Conservation (phyloP, 2,888 invertebrate genomes). For the Cephus rjabovi region DNA sequence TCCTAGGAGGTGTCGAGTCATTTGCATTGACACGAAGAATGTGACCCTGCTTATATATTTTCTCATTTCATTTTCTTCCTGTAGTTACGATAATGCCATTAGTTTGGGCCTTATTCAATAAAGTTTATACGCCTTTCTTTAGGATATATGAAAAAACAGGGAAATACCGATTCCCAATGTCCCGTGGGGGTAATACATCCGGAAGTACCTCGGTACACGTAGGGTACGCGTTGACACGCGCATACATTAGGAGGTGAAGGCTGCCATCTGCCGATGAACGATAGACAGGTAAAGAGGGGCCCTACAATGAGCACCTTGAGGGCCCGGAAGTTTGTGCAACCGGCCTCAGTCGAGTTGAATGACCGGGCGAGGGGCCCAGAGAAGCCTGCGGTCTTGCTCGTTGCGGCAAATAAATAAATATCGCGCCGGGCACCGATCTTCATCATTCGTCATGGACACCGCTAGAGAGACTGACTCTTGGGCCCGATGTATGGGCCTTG, state of each 20-base stretch:
- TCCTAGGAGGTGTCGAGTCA: constrained; percentile 39
- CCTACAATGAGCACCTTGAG: neutral
- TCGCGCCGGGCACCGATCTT: neutral
- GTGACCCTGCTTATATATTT: constrained; percentile 21
- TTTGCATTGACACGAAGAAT: constrained; percentile 48
- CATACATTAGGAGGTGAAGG: constrained; percentile 52
- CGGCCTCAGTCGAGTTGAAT: neutral
- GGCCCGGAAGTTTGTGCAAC: constrained; percentile 7
- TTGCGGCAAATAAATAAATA: constrained; percentile 6
- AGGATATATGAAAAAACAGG: neutral
- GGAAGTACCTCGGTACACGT: constrained; percentile 35
- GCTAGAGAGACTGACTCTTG: neutral
- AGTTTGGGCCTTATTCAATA: neutral
- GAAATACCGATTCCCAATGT: constrained; percentile 28
- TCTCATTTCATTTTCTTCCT: neutral
- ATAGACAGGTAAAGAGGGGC: neutral
- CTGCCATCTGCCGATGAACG: constrained; percentile 41
- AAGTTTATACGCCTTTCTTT: neutral
- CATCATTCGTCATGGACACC: neutral
- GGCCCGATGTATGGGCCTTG: neutral
- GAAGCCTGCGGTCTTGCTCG: constrained; percentile 7
- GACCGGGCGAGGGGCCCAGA: constrained; percentile 1
- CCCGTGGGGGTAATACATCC: constrained; percentile 29
- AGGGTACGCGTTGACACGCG: constrained; percentile 49
- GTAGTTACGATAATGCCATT: neutral